Conservation (phyloP, 2,797 vertebrate genomes). For the Melanotaenia nigrans region DNA sequence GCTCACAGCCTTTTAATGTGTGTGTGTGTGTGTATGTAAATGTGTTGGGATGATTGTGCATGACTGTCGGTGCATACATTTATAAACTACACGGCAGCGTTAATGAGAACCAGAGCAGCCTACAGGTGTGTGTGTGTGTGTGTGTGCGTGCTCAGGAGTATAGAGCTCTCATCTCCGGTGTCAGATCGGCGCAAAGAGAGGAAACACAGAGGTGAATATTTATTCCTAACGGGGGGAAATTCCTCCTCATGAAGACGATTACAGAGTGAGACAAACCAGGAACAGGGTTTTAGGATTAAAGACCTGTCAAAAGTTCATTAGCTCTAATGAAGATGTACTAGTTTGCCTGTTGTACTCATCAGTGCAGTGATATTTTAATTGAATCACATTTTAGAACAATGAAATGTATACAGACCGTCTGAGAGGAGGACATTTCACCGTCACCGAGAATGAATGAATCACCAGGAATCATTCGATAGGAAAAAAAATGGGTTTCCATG, state of each 20-base stretch:
- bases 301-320: slow-evolving; percentile 37
- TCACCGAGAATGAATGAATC: slow-evolving; percentile 40
- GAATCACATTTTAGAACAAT: slow-evolving; percentile 13
- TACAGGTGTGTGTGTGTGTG: slow-evolving; percentile 35
- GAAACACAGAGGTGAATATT: slow-evolving; percentile 74
- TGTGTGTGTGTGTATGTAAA: slow-evolving; percentile 18
- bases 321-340: slow-evolving; percentile 25
- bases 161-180: slow-evolving; percentile 63
- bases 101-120: slow-evolving; percentile 71
- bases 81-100: slow-evolving; percentile 59
- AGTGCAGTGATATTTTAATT: slow-evolving; percentile 20
- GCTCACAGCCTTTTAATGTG: slow-evolving; percentile 16
- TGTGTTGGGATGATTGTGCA: slow-evolving; percentile 13
- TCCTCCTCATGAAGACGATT: slow-evolving; percentile 63
- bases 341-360: slow-evolving; percentile 37
- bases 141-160: neutral
- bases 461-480: slow-evolving; percentile 30
- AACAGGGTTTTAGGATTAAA: slow-evolving; percentile 45
- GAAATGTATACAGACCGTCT: slow-evolving; percentile 6
- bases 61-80: slow-evolving; percentile 32
- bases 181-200: slow-evolving; percentile 52
- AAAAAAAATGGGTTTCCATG: slow-evolving; percentile 35
- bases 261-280: slow-evolving; percentile 26
- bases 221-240: slow-evolving; percentile 71
- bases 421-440: slow-evolving; percentile 6